Base-by-base conservation (phyloP, 2,888 invertebrate species). In the Fragum sueziense region DNA sequence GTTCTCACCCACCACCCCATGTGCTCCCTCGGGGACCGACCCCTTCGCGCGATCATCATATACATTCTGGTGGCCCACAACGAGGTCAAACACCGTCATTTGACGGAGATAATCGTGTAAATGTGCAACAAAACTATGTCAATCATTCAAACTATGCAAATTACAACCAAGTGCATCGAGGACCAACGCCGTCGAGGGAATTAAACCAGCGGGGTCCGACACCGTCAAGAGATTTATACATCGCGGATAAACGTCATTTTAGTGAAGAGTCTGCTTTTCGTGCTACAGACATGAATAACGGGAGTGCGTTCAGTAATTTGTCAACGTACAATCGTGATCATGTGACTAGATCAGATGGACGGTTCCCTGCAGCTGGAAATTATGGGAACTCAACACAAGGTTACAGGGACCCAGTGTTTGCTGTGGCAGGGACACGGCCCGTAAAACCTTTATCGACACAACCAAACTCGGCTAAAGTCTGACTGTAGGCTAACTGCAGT, bases 401-500 rank as follows among this genome's bases (percentile, higher is more conserved):
- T 22, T 88, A 90, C 77, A 87, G 87, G 70, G 87, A 88, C 54
- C 87, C 89, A 54, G 80, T 86, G 37, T 85, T 81, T 69, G 81
- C 86, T 54, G 74, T 85, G 74, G 87, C 87, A 27, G 88, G 85
- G 29, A 87, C 87, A 76, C 79, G 88, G 54, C 83, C 85, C 31
- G 88, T 87, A 9, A 83, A 87, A 61, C 74, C 87, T 9, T 76
- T 88, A 34, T 74, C 87, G 29, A 88, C 90, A 54, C 88, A 90
- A 61, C 86, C 90, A 11, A 87, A 87, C 27, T 89, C 90, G 14
- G 90, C 90, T 2, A 90, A 90, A 87, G 90, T 90, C 51, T 90
- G 88, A 90, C 80, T 73, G 29, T 65, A 72, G 67, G 31, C 51
- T n/a, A 31, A 68, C 29, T 54, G 27, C 61, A 61, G 61, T 61